Base-by-base conservation (phyloP, 2,888 invertebrate species). In the Sphinx pinastri region DNA sequence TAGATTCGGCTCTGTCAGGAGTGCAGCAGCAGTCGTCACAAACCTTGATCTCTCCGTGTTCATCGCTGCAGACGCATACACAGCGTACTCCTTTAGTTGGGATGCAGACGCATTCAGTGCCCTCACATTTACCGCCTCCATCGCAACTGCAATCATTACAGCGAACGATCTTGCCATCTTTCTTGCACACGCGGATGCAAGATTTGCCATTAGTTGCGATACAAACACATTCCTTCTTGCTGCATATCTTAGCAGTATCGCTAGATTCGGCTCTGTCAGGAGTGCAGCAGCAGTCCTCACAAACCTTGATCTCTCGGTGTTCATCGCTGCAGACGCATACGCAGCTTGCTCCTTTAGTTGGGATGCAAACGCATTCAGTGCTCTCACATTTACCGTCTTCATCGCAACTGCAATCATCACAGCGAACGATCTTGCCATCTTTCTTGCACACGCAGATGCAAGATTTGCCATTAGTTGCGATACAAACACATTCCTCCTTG, bases 301-400 rank as follows among this genome's bases (percentile, higher is more conserved):
- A 75, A 0, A 45, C 38, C 31, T 25, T 58, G 13, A 68, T 68
- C 51, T 71, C 57, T 4, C 67, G 67, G 6, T 69, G 14, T 14
- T 71, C 59, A 19, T 69, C 69, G 38, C 16, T 66, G 49, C 73
- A 74, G 0, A 75, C 69, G 3, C 70, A 71, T 5, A 80, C 45
- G 51, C 73, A 78, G 2, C 71, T 67, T 38, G 77, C 75, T 5
- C 78, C 78, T 1, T 71, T 68, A 69, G 84, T 84, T 0, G 71
- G 70, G 1, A 88, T 73, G 47, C 85, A 86, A 16, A 78, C 70
- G 70, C 87, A 87, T 60, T 77, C 78, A 3, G 74, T 54, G 12
- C 79, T 80, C 51, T 75, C 76, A 66, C 87, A 86, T 58, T 73
- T 71, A 0, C 45, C 13, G 10, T 59, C 19, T 11, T 14, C 58